These are phyloP conservation scores for Pavo muticus DNA, from an alignment of 2,113 vertebrate genomes.

Conservation along the genomic window DNA sequence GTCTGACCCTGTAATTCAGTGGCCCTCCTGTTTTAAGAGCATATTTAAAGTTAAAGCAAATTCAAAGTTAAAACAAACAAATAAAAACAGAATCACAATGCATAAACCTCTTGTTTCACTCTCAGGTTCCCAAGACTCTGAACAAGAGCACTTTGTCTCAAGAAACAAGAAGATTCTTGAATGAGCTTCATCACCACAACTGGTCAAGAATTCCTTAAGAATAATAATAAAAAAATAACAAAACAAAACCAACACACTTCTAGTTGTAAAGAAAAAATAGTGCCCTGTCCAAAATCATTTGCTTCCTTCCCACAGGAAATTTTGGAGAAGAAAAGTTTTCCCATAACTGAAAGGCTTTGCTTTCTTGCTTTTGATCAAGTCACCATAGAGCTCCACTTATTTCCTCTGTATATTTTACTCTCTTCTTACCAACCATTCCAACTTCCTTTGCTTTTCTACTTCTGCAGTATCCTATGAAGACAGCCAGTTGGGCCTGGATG, in stretches of 20 bases:
- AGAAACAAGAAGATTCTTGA: slow-evolving; percentile 43
- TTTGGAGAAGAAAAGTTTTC: slow-evolving; percentile 33
- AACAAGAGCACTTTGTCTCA: slow-evolving; percentile 63
- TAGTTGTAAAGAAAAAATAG: slow-evolving; percentile 11
- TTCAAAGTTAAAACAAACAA: slow-evolving; percentile 55
- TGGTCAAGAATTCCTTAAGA: slow-evolving; percentile 35
- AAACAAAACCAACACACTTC: neutral
- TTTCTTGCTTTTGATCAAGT: slow-evolving; percentile 37
- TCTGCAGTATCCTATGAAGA: neutral
- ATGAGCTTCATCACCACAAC: neutral
- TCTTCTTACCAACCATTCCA: neutral
- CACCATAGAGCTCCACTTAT: neutral
- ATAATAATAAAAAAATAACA: neutral
- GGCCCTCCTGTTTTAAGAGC: slow-evolving; percentile 26
- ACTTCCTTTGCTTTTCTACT: slow-evolving; percentile 3
- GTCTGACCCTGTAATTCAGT: neutral
- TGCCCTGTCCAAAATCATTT: neutral
- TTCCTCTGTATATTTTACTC: neutral
- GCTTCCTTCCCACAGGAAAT: slow-evolving; percentile 68
- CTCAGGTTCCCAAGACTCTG: slow-evolving; percentile 46
- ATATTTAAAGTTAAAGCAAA: slow-evolving; percentile 46
- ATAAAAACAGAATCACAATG: neutral
- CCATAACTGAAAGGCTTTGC: slow-evolving; percentile 35
- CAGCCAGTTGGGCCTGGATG: neutral
- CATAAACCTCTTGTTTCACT: neutral